A percentile compares a stretch with the other conserved stretches of the same genome.
Conservation (phyloP, 2,113 vertebrate genomes). For the Gobio gobio region DNA sequence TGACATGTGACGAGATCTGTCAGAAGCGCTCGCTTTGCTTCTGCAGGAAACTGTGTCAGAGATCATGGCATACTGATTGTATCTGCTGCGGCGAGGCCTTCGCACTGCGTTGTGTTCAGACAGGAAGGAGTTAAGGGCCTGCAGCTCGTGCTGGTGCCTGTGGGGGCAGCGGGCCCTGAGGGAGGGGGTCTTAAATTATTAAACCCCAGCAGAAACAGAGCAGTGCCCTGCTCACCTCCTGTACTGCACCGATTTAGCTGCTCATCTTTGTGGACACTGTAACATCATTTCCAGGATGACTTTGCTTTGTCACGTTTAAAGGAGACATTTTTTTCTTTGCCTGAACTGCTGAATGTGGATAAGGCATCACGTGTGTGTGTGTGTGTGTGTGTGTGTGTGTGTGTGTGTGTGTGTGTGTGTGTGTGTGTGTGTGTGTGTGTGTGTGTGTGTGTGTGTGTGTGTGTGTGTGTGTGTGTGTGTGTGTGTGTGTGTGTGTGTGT, state of each 20-base stretch:
- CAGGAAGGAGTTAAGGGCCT: constrained; percentile 39
- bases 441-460: too few species aligned
- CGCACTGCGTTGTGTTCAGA: neutral
- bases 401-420: too few species aligned
- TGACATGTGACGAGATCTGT: neutral
- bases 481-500: too few species aligned
- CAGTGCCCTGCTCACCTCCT: constrained; percentile 39
- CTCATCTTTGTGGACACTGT: neutral
- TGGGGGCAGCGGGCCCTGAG: constrained; percentile 57
- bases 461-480: too few species aligned
- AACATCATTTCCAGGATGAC: neutral
- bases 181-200: constrained; percentile 68
- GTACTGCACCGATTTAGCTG: constrained; percentile 10
- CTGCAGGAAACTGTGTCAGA: neutral
- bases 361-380: neutral
- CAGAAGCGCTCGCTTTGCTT: neutral
- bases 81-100: neutral
- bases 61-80: neutral
- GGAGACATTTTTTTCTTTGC: neutral
- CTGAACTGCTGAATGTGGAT: neutral
- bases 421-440: too few species aligned
- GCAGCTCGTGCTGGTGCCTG: constrained; percentile 37
- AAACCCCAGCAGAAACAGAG: constrained; percentile 59
- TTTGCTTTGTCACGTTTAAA: neutral
- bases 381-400: too few species aligned